Conservation (phyloP, 1,140 invertebrate genomes). For the Amyelois transitella region DNA sequence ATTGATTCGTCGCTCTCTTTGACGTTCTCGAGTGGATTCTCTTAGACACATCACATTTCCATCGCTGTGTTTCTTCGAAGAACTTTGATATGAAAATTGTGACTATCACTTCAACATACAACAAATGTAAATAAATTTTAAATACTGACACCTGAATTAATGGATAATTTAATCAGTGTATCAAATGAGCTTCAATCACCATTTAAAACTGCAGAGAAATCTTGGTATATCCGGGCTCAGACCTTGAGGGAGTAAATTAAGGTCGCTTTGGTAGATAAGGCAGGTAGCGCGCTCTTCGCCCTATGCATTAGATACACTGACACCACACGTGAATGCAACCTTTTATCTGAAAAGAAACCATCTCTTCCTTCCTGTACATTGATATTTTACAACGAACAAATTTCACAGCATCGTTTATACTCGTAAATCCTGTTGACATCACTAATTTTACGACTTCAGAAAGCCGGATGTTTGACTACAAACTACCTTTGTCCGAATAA, state of each 20-base stretch:
- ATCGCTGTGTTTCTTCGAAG: neutral
- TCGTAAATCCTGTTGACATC: conserved; percentile 15
- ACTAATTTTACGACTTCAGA: conserved; percentile 18
- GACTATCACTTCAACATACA: neutral
- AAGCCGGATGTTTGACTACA: conserved; percentile 50
- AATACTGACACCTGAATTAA: too few species aligned
- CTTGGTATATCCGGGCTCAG: conserved; percentile 34
- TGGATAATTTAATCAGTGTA: too few species aligned
- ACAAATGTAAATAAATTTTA: too few species aligned
- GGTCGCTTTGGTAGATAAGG: conserved; percentile 26
- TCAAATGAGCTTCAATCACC: conserved; percentile 26
- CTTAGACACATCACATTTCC: conserved; percentile 37
- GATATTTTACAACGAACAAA: neutral
- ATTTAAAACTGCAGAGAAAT: conserved; percentile 46
- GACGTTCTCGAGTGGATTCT: conserved; percentile 57
- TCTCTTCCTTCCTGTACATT: neutral
- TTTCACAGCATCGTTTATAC: neutral
- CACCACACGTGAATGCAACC: neutral
- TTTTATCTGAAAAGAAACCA: conserved; percentile 8
- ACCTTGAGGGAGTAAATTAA: conserved; percentile 42
- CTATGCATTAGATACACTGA: conserved; percentile 3
- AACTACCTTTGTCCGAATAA: conserved; percentile 39
- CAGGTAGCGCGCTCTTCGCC: conserved; percentile 27
- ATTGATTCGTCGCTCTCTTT: conserved; percentile 65
- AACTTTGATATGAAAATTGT: conserved; percentile 29